Percentiles rank a stretch among this genome's conserved stretches.
Conservation (phyloP, 2,113 vertebrate species). For the Eudorcas thomsonii region DNA sequence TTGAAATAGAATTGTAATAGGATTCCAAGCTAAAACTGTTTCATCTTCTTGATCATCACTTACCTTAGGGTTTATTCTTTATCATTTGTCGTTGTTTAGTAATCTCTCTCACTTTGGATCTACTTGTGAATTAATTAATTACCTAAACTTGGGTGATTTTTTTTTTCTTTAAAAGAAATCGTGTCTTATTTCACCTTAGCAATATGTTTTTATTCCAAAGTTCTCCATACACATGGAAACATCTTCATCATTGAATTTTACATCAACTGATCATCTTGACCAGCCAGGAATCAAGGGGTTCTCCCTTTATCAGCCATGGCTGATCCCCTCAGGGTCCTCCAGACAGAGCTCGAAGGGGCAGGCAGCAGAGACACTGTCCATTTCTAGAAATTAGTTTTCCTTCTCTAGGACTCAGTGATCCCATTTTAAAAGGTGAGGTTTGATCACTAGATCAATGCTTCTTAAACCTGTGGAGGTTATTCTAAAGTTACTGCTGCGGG, state of each 20-base stretch:
- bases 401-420: background rate
- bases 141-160: constrained; percentile 25
- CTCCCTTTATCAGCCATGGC: background rate
- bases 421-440: background rate
- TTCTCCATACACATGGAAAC: background rate
- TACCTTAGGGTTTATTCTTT: constrained; percentile 35
- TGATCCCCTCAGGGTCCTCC: background rate
- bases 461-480: background rate
- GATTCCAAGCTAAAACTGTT: constrained; percentile 69
- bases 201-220: background rate
- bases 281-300: background rate
- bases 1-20: constrained; percentile 81
- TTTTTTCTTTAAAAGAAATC: constrained; percentile 3
- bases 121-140: constrained; percentile 58
- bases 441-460: background rate
- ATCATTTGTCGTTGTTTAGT: constrained; percentile 40
- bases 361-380: background rate
- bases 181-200: background rate
- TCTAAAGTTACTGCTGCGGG: background rate
- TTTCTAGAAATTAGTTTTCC: background rate
- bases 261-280: background rate
- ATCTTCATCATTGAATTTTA: background rate
- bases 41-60: constrained; percentile 60
- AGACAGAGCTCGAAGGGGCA: background rate
- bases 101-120: constrained; percentile 15